Percentiles rank a stretch among this genome's conserved stretches.
Evolutionary conservation across 2,113 vertebrate species (phyloP).

Genomic region (Spheniscus mendiculus): DNA sequence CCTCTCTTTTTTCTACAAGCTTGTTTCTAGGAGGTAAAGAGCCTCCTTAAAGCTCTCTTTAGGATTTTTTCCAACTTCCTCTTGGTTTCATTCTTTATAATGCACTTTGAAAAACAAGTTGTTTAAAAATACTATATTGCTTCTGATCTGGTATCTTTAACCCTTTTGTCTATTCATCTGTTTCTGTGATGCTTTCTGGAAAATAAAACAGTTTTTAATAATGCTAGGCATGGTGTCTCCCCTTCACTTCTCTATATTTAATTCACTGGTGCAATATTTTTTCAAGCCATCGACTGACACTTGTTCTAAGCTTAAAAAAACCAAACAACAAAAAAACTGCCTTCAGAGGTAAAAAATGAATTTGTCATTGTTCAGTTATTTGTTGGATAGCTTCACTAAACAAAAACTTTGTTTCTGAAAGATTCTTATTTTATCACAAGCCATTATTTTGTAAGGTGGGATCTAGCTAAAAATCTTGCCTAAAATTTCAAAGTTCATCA

Average conservation of each 20-base stretch:
- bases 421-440: constrained; percentile 56
- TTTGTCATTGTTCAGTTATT: neutral
- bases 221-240: neutral
- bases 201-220: constrained; percentile 20
- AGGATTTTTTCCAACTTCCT: neutral
- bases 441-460: constrained; percentile 53
- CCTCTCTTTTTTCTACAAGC: constrained; percentile 2
- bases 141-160: constrained; percentile 14
- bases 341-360: neutral
- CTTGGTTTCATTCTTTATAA: constrained; percentile 25
- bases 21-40: constrained; percentile 35
- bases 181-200: constrained; percentile 17
- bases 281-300: neutral
- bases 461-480: constrained; percentile 50
- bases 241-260: neutral
- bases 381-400: neutral
- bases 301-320: neutral
- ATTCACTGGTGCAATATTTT: constrained; percentile 10
- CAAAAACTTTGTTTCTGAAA: neutral
- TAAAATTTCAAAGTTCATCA: constrained; percentile 63
- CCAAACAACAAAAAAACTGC: neutral
- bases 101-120: constrained; percentile 34
- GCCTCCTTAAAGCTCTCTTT: neutral
- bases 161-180: neutral
- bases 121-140: constrained; percentile 9